Conservation (phyloP, 2,888 invertebrate species). For the Ernsta delagoae region DNA sequence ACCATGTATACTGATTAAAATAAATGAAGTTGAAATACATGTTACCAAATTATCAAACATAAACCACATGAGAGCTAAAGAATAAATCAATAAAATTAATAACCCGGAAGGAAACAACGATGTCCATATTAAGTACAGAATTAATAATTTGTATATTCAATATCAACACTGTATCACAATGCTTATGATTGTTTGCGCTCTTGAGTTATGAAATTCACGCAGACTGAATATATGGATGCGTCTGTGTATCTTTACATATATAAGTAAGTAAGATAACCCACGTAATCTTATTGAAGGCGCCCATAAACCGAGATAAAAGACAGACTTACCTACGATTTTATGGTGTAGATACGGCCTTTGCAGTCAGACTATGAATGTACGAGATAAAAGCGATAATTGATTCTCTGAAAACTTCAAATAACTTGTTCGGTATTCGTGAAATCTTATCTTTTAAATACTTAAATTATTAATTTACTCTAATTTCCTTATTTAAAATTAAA, state of each 20-base stretch:
- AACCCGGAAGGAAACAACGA: not conserved
- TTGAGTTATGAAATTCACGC: slow-evolving; percentile 15
- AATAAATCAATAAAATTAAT: not conserved
- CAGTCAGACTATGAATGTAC: not conserved
- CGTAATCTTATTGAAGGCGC: slow-evolving; percentile 33
- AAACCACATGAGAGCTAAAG: not conserved
- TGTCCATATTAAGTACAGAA: too few species aligned
- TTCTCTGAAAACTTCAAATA: not conserved
- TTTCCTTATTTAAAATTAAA: too few species aligned
- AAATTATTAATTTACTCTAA: too few species aligned
- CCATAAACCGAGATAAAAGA: slow-evolving; percentile 35
- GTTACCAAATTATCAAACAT: too few species aligned
- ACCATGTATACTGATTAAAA: not conserved
- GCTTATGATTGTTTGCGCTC: slow-evolving; percentile 18
- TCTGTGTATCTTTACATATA: slow-evolving; percentile 24
- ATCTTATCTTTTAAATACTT: too few species aligned
- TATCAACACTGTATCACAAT: slow-evolving; percentile 22
- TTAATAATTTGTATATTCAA: too few species aligned
- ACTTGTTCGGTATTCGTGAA: not conserved
- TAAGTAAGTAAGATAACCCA: slow-evolving; percentile 19
- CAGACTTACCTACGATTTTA: slow-evolving; percentile 34
- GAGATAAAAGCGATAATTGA: slow-evolving; percentile 2
- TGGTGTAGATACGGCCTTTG: slow-evolving; percentile 21
- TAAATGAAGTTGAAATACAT: too few species aligned
- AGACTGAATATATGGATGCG: slow-evolving; percentile 12